Base-by-base conservation (phyloP, 2,888 invertebrate species). In the Sminthurinus aureus region DNA sequence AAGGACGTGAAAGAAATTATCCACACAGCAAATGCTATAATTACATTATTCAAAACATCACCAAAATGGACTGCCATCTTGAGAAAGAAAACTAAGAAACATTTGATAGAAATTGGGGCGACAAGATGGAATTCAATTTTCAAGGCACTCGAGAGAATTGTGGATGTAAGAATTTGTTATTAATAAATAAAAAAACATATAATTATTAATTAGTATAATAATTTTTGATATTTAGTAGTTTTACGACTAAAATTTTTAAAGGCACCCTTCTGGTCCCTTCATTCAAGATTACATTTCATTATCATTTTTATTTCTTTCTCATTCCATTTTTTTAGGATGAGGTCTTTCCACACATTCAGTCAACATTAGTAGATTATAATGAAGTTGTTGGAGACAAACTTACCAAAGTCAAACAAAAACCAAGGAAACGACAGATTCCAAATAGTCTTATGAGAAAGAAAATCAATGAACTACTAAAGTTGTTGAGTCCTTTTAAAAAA, bases 91-190 rank as follows among this genome's bases (percentile, higher is more conserved):
- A 38, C 74, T 12, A 12, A 9, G 0, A 74, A 74, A 74, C 11
- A n/a, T 18, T 18, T 74, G 8, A 13, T 74, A 6, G 22, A 22
- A 12, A 74, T 74, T 18, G 74, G 74, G 11, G 13, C 22, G 0
- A 74, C 74, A 1, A 9, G 74, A 12, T 74, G 74, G 74, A 74
- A 74, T n/a, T 74, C 74, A 2, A 74, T 74, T 74, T 74, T 18
- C 38, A 74, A 6, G 2, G 38, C 74, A 3, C 12, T 74, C 0
- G 74, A 74, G 2, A 12, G 74, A 13, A 74, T 74, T 24, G 38
- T 11, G 22, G 38, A 74, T 15, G 38, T 74, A 24, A 24, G 18
- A 15, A 12, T 12, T 9, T 15, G 58, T 15, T 15, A 9, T 58
- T 15, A 12, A 12, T 58, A 9, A 58, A 58, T 58, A 58, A 58